Evolutionary conservation across 2,797 vertebrate genomes (phyloP), one percentile per base, ranked within the genome.

Genomic region (Mycteria americana): DNA sequence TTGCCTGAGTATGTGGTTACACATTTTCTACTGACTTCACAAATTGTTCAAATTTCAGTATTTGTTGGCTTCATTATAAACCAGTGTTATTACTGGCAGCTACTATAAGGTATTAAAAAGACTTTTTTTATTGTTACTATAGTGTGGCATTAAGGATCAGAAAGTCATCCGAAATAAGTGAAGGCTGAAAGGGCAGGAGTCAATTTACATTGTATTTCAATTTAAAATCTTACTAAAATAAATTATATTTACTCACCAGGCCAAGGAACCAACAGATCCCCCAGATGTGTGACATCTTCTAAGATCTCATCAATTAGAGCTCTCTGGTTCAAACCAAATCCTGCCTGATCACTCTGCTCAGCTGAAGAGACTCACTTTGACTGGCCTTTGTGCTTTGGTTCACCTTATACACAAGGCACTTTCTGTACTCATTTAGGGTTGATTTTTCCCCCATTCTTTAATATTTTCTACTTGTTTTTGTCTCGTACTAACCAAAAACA

Each of bases 1-100:
- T 97, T 93, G 87, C 79, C 82, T 88, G 94, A 93, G 85, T 81
- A 73, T 94, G 91, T 93, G 95, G 94, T 96, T 96, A 92, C 76
- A 92, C 50, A 85, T 96, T 97, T 96, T 97, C 97, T 97, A 94
- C 97, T 96, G 96, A 96, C 97, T 96, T 97, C 88, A 96, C 93
- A 96, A 96, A 97, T 93, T 94, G 94, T 94, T 97, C 94, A 91
- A 37, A 91, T 96, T 96, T 96, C 93, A 96, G 92, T 96, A 88
- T 95, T 97, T 94, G 89, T 91, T 96, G 94, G 97, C 85, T 93
- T 93, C 86, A 81, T 95, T 96, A 88, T 91, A 93, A 75, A 77
- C 78, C 91, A 89, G 46, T 96, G 75, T 96, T 97, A 88, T 97
- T 97, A 86, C 65, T 96, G 96, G 94, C 94, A 93, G 57, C 41